Evolutionary conservation across 2,888 invertebrate genomes (phyloP).

Genomic region (Axea sp.): DNA sequence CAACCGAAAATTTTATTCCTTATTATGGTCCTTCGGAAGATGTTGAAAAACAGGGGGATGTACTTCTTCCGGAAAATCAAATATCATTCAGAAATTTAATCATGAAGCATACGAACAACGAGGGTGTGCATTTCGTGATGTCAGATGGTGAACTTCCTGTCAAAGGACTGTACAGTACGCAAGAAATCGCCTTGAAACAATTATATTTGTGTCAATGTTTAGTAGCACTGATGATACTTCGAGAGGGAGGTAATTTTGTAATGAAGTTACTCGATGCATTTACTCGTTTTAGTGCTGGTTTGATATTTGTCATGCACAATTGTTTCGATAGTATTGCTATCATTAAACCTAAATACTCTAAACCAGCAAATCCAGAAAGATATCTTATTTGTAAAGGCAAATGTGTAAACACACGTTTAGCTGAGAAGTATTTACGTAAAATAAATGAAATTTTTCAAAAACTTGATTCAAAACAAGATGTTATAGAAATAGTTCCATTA

Average conservation of each 20-base stretch:
- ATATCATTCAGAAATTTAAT: constrained; percentile 88
- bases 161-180: constrained; percentile 95
- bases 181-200: constrained; percentile 96
- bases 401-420: constrained; percentile 82
- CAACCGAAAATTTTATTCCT: constrained; percentile 93
- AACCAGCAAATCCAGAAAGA: constrained; percentile 98
- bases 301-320: constrained; percentile 95
- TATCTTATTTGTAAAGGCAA: constrained; percentile 94
- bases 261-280: constrained; percentile 98
- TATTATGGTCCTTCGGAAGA: constrained; percentile 92
- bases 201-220: constrained; percentile 96
- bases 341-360: constrained; percentile 96
- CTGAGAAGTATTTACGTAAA: constrained; percentile 85
- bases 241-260: constrained; percentile 94
- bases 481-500: constrained; percentile 87
- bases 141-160: constrained; percentile 99
- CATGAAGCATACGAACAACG: constrained; percentile 84
- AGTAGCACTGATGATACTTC: constrained; percentile 91
- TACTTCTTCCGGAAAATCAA: constrained; percentile 93
- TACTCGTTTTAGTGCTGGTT: constrained; percentile 94
- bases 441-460: constrained; percentile 84
- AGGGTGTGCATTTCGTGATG: constrained; percentile 98
- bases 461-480: constrained; percentile 80
- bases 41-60: constrained; percentile 83
- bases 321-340: constrained; percentile 92